Evolutionary conservation across 1,140 invertebrate species (phyloP), one percentile per base, ranked within the genome.

Genomic region (Planococcus citri): DNA sequence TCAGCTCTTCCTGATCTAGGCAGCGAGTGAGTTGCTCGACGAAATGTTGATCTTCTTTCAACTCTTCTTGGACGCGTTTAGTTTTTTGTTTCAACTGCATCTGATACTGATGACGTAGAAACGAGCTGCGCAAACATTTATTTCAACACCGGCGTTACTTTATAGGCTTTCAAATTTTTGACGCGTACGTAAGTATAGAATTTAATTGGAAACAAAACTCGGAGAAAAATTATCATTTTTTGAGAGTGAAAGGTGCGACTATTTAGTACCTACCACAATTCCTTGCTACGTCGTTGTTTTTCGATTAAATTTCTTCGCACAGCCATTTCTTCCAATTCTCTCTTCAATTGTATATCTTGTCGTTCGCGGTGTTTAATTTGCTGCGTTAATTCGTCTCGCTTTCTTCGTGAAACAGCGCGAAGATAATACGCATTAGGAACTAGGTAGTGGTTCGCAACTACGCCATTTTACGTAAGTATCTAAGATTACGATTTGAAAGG

Each of bases 41-140:
- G 1, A 72, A 25, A 51, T 21, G 70, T 51, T 69, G 22, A 64
- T 69, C 69, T 33, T 64, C 57, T 37, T 24, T 27, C 37, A 73
- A 64, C 37, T 70, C 21, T 22, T 61, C 21, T 71, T 73, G 68
- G 38, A 70, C 24, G 51, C 67, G 64, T 27, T 57, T 57, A 27
- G 64, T 69, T 21, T 51, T 60, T 51, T 69, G 70, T 24, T 60
- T 58, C 27, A 51, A 61, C 67, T 70, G 25, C 25, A 27, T 27
- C 6, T 64, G 68, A 25, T 68, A 60, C 24, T 68, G 38, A 9
- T 70, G 61, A 12, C 41, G 37, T 22, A 68, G 27, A 67, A 69
- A 58, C 69, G 69, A 73, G 10, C 69, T 72, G 51, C 27, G 17
- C 60, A 75, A 22, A 14, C 29, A 12, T 12, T 3, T 12, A 33